Base-by-base conservation (phyloP, 2,888 invertebrate species). In the Polydrusus pterygomalis region DNA sequence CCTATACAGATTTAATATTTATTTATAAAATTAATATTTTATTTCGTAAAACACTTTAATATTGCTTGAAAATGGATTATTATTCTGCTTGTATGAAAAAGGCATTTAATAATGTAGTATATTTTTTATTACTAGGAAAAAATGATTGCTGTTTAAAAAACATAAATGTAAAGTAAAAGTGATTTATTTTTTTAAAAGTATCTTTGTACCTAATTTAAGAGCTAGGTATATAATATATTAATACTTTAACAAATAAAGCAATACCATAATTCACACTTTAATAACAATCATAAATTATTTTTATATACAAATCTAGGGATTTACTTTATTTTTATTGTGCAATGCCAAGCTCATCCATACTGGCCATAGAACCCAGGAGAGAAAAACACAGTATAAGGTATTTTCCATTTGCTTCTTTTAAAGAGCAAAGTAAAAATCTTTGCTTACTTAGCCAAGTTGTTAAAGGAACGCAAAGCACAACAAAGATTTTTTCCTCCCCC, bases 21-120 rank as follows among this genome's bases (percentile, higher is more conserved):
- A 30, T n/a, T 54, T 54, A 30, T n/a, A 30, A 56, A 56, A 30
- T 17, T 56, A 13, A 56, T 30, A 56, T 30, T 5, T 51, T 20
- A 34, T 47, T 17, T 17, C 25, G 8, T 20, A 25, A 30, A 30
- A 30, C n/a, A 56, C n/a, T 30, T 51, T 13, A 3, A 56, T 56
- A 56, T 30, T 56, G 56, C 56, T 56, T 20, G 5, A 25, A 25
- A 20, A 51, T 51, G 10, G 10, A 51, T 51, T 9, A 20, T 20
- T 10, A 18, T 51, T 20, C 34, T 34, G 34, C 9, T 34, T 34
- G 10, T 34, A 34, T 34, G 34, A 34, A 34, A 34, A 6, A 34
- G 2, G 8, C 10, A 34, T 10, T 10, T 34, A 34, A 25, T 25
- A 25, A 25, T 1, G 2, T 25, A 3, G 5, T 3, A 25, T 1